Percentiles rank a stretch among this genome's conserved stretches.
Conservation (phyloP, 2,888 invertebrate genomes). For the Habrosyne pyritoides region DNA sequence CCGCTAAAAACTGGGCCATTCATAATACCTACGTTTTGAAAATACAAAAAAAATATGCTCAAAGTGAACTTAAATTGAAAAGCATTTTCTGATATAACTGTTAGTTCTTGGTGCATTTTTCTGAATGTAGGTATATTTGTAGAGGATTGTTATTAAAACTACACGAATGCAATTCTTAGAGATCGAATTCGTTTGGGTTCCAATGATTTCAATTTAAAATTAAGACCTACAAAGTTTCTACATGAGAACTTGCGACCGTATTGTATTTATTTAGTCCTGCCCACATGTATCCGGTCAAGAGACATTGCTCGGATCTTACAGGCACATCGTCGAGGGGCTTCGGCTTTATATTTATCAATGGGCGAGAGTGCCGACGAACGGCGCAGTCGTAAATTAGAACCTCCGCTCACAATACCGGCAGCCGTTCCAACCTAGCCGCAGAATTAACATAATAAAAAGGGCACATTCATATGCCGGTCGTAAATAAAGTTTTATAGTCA, state of each 20-base stretch:
- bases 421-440: conserved; percentile 38
- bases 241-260: not conserved
- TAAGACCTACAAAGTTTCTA: too few species aligned
- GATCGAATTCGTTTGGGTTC: too few species aligned
- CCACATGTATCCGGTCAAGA: not conserved
- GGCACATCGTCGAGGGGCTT: not conserved
- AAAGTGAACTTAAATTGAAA: not conserved
- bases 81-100: too few species aligned
- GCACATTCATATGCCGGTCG: conserved; percentile 69
- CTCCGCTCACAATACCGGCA: conserved; percentile 49
- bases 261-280: not conserved
- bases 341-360: conserved; percentile 9
- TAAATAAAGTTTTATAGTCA: conserved; percentile 79
- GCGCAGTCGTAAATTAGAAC: conserved; percentile 64
- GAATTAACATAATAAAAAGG: conserved; percentile 81
- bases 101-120: too few species aligned
- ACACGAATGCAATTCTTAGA: too few species aligned
- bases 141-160: too few species aligned
- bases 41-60: not conserved
- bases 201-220: too few species aligned
- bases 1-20: conserved; percentile 9
- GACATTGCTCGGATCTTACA: not conserved
- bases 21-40: conserved; percentile 6
- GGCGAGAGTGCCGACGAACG: conserved; percentile 26
- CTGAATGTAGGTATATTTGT: too few species aligned